These are phyloP conservation scores for Onthophagus taurus DNA, from an alignment of 1,140 invertebrate genomes.

Conservation along the genomic window DNA sequence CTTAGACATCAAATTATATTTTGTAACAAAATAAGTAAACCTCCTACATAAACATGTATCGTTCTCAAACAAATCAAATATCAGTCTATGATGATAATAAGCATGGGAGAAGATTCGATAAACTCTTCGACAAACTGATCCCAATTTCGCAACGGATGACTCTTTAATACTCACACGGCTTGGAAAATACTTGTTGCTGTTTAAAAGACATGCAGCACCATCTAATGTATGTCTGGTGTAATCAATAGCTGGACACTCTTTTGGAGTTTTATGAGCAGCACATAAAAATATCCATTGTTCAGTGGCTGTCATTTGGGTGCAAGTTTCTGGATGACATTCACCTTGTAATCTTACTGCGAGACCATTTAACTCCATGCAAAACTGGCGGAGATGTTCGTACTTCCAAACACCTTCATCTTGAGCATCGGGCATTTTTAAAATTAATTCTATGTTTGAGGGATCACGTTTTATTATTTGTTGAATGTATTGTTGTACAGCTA, in stretches of 20 bases:
- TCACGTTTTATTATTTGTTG: constrained; percentile 94
- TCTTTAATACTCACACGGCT: constrained; percentile 99
- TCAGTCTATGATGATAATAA: constrained; percentile 92
- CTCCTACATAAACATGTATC: constrained; percentile 91
- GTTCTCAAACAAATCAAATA: constrained; percentile 98
- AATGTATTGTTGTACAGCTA: constrained; percentile 98
- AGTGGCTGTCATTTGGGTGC: constrained; percentile 99
- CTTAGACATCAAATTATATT: constrained; percentile 96
- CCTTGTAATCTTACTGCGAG: constrained; percentile 86
- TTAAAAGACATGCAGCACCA: constrained; percentile 95
- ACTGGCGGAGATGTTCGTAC: constrained; percentile 97
- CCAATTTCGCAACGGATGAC: constrained; percentile 94
- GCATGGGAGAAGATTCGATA: constrained; percentile 99
- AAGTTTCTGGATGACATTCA: constrained; percentile 93
- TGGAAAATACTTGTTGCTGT: constrained; percentile 99
- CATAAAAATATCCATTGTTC: constrained; percentile 99
- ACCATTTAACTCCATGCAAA: constrained; percentile 98
- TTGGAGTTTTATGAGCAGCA: constrained; percentile 99
- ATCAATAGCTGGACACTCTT: constrained; percentile 99
- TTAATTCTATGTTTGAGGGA: constrained; percentile 87
- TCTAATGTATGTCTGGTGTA: constrained; percentile 99
- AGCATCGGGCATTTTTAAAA: constrained; percentile 90
- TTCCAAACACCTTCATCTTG: constrained; percentile 99
- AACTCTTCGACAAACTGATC: constrained; percentile 95
- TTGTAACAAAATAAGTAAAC: constrained; percentile 97